Percentiles rank a stretch among this genome's conserved stretches.
Conservation (phyloP, 2,113 vertebrate genomes). For the Turnix velox region DNA sequence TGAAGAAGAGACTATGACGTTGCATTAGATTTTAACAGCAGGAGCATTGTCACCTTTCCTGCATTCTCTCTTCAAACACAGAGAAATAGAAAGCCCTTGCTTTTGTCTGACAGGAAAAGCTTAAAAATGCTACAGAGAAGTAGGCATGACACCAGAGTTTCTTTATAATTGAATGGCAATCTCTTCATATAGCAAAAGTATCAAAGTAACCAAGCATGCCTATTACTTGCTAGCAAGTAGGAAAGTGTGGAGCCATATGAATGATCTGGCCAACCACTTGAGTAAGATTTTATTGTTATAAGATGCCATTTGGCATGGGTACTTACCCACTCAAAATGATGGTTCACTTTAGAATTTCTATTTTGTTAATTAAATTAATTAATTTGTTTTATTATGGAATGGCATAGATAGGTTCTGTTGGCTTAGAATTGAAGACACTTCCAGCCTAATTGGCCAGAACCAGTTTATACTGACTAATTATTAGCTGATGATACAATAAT, state of each 20-base stretch:
- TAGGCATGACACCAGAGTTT: neutral
- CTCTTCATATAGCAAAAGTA: neutral
- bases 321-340: neutral
- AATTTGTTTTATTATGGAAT: neutral
- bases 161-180: neutral
- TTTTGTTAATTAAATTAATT: slow-evolving; percentile 27
- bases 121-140: neutral
- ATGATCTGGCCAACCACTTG: neutral
- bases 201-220: neutral
- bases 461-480: neutral
- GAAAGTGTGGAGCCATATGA: neutral
- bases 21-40: slow-evolving; percentile 4
- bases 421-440: slow-evolving; percentile 5
- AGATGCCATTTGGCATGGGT: neutral
- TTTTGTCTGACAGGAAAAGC: neutral
- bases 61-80: neutral
- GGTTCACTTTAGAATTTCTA: neutral
- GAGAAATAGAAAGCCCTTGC: neutral
- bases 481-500: neutral
- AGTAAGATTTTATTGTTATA: neutral
- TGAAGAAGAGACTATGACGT: neutral
- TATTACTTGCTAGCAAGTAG: neutral
- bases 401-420: neutral
- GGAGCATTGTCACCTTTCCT: neutral
- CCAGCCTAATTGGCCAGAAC: slow-evolving; percentile 5